Percentiles rank a stretch among this genome's conserved stretches.
phyloP scores from a whole-genome alignment of 2,113 vertebrate species.

The Deroptyus accipitrinus region DNA sequence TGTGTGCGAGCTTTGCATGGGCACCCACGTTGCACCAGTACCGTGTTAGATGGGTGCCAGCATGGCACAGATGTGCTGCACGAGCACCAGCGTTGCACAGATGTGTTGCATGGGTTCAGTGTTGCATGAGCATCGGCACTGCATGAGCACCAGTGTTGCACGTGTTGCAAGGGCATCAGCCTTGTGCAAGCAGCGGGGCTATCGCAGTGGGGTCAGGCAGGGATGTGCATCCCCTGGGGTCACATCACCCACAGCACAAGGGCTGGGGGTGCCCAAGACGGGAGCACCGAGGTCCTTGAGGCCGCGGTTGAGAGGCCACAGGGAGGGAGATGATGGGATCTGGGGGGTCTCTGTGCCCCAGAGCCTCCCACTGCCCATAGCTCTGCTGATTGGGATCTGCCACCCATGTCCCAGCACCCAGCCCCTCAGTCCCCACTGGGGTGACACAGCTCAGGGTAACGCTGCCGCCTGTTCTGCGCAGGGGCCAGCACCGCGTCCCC shows the following conservation, averaged over 20 bases:
- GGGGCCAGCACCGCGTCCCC: conserved; percentile 34
- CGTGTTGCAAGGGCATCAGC: fast-evolving
- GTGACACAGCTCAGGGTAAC: background rate
- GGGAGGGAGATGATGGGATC: background rate
- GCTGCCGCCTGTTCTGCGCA: conserved; percentile 48
- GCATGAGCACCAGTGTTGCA: too few species aligned
- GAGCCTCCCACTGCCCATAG: background rate
- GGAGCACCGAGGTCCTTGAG: background rate
- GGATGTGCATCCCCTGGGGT: background rate
- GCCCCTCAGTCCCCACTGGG: fast-evolving
- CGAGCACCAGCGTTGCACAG: fast-evolving
- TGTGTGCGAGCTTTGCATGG: background rate
- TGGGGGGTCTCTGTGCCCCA: fast-evolving
- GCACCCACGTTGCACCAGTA: background rate
- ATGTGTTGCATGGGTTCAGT: background rate
- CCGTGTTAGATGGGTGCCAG: fast-evolving
- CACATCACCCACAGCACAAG: fast-evolving
- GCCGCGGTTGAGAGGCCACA: fast-evolving
- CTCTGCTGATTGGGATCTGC: background rate
- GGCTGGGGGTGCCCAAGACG: fast-evolving
- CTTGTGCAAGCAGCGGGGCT: fast-evolving
- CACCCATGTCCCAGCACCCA: background rate
- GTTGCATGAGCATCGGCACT: fast-evolving
- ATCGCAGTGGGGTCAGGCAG: fast-evolving
- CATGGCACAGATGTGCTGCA: background rate